Base-by-base conservation (phyloP, 2,888 invertebrate species). In the Cordilura impudica region DNA sequence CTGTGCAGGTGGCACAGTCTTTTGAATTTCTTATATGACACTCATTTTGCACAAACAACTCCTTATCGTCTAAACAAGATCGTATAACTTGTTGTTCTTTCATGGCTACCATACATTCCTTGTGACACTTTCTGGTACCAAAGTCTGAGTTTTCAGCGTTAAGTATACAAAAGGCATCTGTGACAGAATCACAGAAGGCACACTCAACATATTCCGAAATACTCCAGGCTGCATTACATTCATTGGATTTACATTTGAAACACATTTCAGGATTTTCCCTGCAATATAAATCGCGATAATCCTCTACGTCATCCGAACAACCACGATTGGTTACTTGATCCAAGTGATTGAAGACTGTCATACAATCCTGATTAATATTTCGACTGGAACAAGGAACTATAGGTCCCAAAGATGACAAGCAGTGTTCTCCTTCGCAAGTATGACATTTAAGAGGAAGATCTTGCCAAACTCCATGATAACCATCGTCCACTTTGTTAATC, bases 61-160 rank as follows among this genome's bases (percentile, higher is more conserved):
- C 88, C 73, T 87, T 89, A 69, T 89, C 88, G 43, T 88, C 85
- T 61, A 87, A 70, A 14, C 88, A 89, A n/a, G 86, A 84, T 4
- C 88, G 88, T n/a, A 89, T 45, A 2, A 88, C 29, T 2, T 83
- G 80, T 8, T 81, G 77, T 1, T 71, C 78, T 6, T 73, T 84
- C 65, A 86, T 10, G 0, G 88, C 86, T 6, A 86, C 86, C 85
- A 89, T 79, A 26, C 88, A 89, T 53, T 84, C 80, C 21, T 85
- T 86, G 58, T 86, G 82, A 70, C 88, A 89, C 29, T 83, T 82
- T 2, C 89, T 84, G 0, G 54, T 81, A 10, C 43, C 63, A 3
- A 88, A 70, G 4, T 18, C 76, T 0, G 69, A 4, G 2, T 67
- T 73, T 1, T 67, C 78, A 0, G 88, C 85, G 66, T 83, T 83